phyloP scores from a whole-genome alignment of 37 sponge, comb jelly and placozoan species.

The Mnemiopsis leidyi region DNA sequence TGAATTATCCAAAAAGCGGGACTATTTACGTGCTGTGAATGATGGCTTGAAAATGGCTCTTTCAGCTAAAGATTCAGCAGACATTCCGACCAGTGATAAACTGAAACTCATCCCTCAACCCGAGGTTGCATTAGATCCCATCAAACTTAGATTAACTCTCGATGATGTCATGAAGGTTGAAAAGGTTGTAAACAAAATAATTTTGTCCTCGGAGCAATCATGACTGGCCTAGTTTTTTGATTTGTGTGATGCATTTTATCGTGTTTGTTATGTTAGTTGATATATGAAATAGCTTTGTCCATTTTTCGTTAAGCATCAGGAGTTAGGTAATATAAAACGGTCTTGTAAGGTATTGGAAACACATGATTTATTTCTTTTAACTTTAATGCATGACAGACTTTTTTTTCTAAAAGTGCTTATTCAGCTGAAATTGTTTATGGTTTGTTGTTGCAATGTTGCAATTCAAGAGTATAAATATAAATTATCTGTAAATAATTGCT shows the following conservation, averaged over 20 bases:
- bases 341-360: too few relatives aligned
- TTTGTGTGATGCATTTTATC: too few relatives aligned
- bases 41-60: conserved; percentile 58
- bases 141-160: conserved; percentile 34
- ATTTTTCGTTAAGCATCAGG: too few relatives aligned
- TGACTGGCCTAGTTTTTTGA: not conserved
- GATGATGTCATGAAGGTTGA: conserved; percentile 50
- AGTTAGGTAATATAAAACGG: too few relatives aligned
- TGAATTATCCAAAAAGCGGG: conserved; percentile 51
- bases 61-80: conserved; percentile 41
- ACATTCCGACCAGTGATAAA: conserved; percentile 45
- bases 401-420: not conserved
- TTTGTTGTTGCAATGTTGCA: not conserved
- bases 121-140: conserved; percentile 28
- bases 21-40: conserved; percentile 57
- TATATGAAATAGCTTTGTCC: too few relatives aligned
- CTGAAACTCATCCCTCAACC: conserved; percentile 12
- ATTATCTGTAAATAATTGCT: not conserved
- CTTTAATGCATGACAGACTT: not conserved
- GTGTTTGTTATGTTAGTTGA: too few relatives aligned
- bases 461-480: not conserved
- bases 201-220: conserved; percentile 49
- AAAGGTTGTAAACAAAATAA: conserved; percentile 53
- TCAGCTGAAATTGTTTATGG: not conserved
- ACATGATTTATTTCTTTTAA: too few relatives aligned